Conservation (phyloP, 2,113 vertebrate species). For the Marmota flaviventris region DNA sequence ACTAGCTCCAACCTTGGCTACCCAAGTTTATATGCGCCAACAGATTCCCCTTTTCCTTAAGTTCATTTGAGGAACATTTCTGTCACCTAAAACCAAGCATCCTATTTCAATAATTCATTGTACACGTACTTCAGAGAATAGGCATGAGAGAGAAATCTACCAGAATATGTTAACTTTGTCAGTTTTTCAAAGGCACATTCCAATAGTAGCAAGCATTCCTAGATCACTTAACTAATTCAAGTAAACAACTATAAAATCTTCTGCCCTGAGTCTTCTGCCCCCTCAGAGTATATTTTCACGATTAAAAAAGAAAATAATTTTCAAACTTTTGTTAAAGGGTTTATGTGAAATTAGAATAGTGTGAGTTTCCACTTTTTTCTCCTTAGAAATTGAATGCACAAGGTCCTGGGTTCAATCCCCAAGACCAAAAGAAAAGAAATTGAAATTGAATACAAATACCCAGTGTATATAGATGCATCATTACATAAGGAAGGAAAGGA, state of each 20-base stretch:
- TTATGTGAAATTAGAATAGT: background rate
- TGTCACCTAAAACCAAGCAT: slow-evolving; percentile 21
- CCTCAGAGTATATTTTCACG: slow-evolving; percentile 34
- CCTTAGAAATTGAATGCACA: background rate
- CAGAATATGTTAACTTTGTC: slow-evolving; percentile 54
- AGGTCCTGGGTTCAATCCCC: no score
- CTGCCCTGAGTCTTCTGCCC: background rate
- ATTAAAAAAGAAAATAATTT: slow-evolving; percentile 28
- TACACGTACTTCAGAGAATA: slow-evolving; percentile 45
- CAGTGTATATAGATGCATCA: background rate
- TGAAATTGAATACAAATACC: background rate
- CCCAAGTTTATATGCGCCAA: slow-evolving; percentile 12
- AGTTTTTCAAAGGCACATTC: slow-evolving; percentile 47
- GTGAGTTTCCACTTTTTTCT: slow-evolving; percentile 42
- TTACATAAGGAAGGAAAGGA: background rate
- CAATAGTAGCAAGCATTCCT: slow-evolving; percentile 33
- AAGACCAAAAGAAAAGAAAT: background rate
- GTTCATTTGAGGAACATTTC: slow-evolving; percentile 51
- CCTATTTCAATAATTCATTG: slow-evolving; percentile 18
- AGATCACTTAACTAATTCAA: slow-evolving; percentile 7
- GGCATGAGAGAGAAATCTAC: slow-evolving; percentile 41
- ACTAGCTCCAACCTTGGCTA: background rate
- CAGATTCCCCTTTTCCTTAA: background rate
- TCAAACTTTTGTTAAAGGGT: slow-evolving; percentile 32
- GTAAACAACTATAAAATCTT: slow-evolving; percentile 26